Conservation (phyloP, 2,113 vertebrate species). For the Perca flavescens region DNA sequence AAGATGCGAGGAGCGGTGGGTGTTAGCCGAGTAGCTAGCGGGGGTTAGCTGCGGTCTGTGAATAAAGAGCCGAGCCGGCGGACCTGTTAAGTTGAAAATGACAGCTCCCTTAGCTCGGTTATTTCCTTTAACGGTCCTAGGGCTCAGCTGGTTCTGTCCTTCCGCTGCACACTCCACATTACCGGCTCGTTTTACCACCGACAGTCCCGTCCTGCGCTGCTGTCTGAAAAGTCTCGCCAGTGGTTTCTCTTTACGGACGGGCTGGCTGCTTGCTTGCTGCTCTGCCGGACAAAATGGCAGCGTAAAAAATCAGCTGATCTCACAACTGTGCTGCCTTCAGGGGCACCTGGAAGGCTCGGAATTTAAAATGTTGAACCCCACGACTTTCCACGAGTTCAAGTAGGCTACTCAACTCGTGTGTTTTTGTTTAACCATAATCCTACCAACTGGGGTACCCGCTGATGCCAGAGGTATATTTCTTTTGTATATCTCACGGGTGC, state of each 20-base stretch:
- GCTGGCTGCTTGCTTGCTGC: slow-evolving; percentile 18
- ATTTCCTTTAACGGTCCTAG: slow-evolving; percentile 14
- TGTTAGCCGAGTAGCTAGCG: slow-evolving; percentile 71
- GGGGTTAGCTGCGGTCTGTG: slow-evolving; percentile 48
- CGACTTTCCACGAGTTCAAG: background rate
- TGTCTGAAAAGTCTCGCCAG: slow-evolving; percentile 58
- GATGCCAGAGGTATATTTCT: background rate
- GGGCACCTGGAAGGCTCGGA: background rate
- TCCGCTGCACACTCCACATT: slow-evolving; percentile 33
- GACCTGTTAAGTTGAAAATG: slow-evolving; percentile 47
- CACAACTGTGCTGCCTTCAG: slow-evolving; percentile 68
- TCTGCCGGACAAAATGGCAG: slow-evolving; percentile 87
- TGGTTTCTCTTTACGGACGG: slow-evolving; percentile 53
- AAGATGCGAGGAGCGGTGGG: background rate
- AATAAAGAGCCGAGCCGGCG: slow-evolving; percentile 36
- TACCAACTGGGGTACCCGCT: background rate
- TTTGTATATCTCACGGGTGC: background rate
- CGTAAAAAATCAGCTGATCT: slow-evolving; percentile 86
- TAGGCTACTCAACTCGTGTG: background rate
- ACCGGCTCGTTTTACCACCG: background rate
- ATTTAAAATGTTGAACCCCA: background rate
- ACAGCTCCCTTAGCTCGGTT: slow-evolving; percentile 37
- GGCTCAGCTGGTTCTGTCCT: slow-evolving; percentile 36
- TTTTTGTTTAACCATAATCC: background rate
- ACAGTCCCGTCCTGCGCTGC: slow-evolving; percentile 27